Conservation (phyloP, 35 echinoderm and acorn worm species). For the Amphiura filiformis region DNA sequence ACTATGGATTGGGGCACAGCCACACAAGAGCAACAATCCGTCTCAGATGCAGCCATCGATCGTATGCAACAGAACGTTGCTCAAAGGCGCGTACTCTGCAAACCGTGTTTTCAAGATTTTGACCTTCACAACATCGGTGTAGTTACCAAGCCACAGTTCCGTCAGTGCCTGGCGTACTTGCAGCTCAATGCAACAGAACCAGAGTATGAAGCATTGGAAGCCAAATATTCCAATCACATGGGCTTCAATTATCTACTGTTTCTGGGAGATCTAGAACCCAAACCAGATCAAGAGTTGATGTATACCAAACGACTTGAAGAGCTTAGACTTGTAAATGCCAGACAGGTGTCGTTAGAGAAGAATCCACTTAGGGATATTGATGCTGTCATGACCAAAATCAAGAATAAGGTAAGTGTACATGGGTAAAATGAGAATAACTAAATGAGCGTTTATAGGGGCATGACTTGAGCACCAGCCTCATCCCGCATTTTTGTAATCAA, state of each 20-base stretch:
- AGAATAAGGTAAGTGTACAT: constrained; percentile 71
- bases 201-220: constrained; percentile 76
- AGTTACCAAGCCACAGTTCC: constrained; percentile 87
- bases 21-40: not conserved
- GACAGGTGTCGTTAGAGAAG: constrained; percentile 63
- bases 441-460: too few relatives aligned
- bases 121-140: constrained; percentile 94
- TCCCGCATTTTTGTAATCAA: too few relatives aligned
- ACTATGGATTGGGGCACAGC: constrained; percentile 74
- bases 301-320: constrained; percentile 78
- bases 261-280: constrained; percentile 81
- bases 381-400: constrained; percentile 83
- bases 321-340: constrained; percentile 65
- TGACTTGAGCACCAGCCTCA: too few relatives aligned
- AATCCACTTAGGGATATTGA: constrained; percentile 72
- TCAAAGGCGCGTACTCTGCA: constrained; percentile 78
- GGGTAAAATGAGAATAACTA: too few relatives aligned
- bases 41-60: constrained; percentile 56
- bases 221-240: constrained; percentile 83
- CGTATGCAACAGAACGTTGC: constrained; percentile 67
- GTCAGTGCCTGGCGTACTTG: constrained; percentile 88
- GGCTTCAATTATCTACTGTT: constrained; percentile 88
- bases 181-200: constrained; percentile 69
- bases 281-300: constrained; percentile 67
- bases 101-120: constrained; percentile 93